Evolutionary conservation across 2,888 invertebrate genomes (phyloP), one percentile per base, ranked within the genome.

Genomic region (Lamellibrachia columna): DNA sequence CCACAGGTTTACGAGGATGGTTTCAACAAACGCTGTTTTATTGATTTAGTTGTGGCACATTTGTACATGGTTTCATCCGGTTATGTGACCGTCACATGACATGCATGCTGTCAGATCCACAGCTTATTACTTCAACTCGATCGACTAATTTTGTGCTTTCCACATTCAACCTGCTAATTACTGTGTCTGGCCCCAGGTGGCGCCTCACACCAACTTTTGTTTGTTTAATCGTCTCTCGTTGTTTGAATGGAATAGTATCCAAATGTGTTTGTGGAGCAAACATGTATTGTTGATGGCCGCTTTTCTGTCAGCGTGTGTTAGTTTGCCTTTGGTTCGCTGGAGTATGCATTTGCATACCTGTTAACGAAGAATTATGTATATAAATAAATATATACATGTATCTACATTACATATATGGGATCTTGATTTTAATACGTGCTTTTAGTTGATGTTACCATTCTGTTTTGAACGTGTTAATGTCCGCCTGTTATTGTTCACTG

Each of bases 401-500:
- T 75, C 75, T 75, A 75, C 75, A 75, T 75, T 40, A 40, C 40
- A 75, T 75, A 75, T 75, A 75, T 75, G 75, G n/a, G 75, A 75
- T 75, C 75, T 22, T 75, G 75, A 75, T 75, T 75, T 75, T 75
- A 75, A 22, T 75, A 75, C 75, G 75, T 75, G 75, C 75, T 75
- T 75, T 75, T 75, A 75, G 75, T 75, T 75, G 75, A 75, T 75
- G 75, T 75, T 75, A 75, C 22, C 75, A 15, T 75, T 75, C 75
- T 75, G 75, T 75, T 75, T 75, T 75, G 75, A 75, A 22, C 22
- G n/a, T 75, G 75, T 75, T 75, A 75, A 75, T 75, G 75, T 75
- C 75, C 75, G n/a, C 15, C 6, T 75, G 75, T 75, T 75, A 75
- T 75, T 75, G 75, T 75, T 75, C 75, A 75, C 75, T 22, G 75